Base-by-base conservation (phyloP, 2,113 vertebrate genomes). In the Charadrius vociferus region DNA sequence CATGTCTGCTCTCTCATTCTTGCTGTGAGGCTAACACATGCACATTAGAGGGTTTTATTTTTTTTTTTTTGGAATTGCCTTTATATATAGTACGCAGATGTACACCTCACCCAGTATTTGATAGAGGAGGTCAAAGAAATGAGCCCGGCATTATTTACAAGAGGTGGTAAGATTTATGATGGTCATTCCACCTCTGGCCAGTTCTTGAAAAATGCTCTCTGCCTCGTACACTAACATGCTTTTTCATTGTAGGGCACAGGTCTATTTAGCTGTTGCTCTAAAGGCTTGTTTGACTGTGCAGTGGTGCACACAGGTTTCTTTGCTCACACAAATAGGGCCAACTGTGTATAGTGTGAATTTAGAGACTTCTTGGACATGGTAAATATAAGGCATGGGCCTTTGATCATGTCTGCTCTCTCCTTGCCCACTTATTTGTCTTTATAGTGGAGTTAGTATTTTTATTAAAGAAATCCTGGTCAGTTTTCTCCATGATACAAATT, bases 401-500 rank as follows among this genome's bases (percentile, higher is more conserved):
- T 45, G 21, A 1, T 66, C 17, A 4, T 2, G 4, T 75, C 23
- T 15, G 12, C 26, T 55, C 30, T 47, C 8, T 83, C 29, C 23
- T 83, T 21, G 52, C 23, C 17, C 10, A 9, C 22, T 4, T 15
- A 2, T 5, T 45, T 70, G 11, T 72, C 12, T 80, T 73, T 61
- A 12, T 61, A 39, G 55, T 47, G 11, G 26, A 66, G 10, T 30
- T 73, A 19, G 7, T 70, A 8, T 30, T 70, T 71, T 53, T 53
- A 50, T 53, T 62, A 23, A 63, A 55, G 37, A 53, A n/a, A 30
- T 43, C 18, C 21, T 3, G 0, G 3, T 32, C 2, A 2, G 1
- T 88, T 62, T 85, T 85, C 23, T 12, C 30, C 16, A 2, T 39
- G 16, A 7, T 61, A 34, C 9, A 29, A 3, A 59, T 22, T 79